phyloP scores from a whole-genome alignment of 1,140 invertebrate genomes.

The Harlomillsia oculata region DNA sequence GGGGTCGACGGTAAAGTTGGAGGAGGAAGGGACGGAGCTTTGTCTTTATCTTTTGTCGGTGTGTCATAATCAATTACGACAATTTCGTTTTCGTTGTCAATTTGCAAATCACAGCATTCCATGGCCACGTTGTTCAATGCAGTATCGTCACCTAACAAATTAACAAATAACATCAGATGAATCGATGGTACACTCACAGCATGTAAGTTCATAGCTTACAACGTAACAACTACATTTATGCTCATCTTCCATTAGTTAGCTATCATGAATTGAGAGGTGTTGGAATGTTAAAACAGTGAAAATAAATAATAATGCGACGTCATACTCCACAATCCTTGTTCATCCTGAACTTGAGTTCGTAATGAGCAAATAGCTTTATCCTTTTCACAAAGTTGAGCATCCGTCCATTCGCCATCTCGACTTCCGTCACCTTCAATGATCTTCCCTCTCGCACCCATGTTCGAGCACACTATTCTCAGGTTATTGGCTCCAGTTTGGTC shows the following conservation, averaged over 20 bases:
- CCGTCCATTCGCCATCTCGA: constrained; percentile 5
- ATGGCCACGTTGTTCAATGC: constrained; percentile 17
- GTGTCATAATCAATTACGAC: too few species aligned
- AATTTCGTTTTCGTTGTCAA: too few species aligned
- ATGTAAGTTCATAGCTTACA: neutral
- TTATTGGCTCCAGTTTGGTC: constrained; percentile 22
- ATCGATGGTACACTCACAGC: neutral
- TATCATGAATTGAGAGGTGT: too few species aligned
- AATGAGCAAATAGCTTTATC: constrained; percentile 11
- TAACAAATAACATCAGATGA: neutral
- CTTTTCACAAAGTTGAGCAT: neutral
- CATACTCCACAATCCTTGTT: neutral
- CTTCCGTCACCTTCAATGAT: constrained; percentile 25
- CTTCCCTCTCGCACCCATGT: neutral
- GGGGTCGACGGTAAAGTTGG: too few species aligned
- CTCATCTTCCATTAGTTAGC: too few species aligned
- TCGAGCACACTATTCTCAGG: constrained; percentile 16
- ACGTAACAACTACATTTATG: too few species aligned
- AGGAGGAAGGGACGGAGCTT: too few species aligned
- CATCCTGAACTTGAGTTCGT: constrained; percentile 8
- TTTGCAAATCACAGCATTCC: constrained; percentile 8
- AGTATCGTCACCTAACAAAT: constrained; percentile 19
- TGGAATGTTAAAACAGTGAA: neutral
- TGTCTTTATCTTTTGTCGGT: too few species aligned
- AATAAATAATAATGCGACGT: neutral